Conservation (phyloP, 1,140 invertebrate genomes). For the Plectrocnemia conspersa region DNA sequence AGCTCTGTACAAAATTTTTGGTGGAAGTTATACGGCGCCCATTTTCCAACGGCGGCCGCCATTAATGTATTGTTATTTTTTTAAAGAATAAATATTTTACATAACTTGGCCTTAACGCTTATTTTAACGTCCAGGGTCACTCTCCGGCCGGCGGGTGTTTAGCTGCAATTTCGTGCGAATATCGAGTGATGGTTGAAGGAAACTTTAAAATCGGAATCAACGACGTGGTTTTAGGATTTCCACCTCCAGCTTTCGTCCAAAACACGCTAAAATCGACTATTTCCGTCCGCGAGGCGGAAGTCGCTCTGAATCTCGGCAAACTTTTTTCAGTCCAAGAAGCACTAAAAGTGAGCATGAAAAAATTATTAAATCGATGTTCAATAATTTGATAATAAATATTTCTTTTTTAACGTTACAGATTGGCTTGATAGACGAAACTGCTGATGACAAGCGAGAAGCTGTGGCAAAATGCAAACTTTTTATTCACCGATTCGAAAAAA, state of each 20-base stretch:
- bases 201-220: constrained; percentile 53
- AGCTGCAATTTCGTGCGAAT: constrained; percentile 62
- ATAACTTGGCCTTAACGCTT: too few relatives aligned
- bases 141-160: constrained; percentile 67
- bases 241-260: background rate
- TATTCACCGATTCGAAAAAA: constrained; percentile 58
- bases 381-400: background rate
- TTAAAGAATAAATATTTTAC: too few relatives aligned
- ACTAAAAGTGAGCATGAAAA: too few relatives aligned
- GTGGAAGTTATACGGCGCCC: constrained; percentile 57
- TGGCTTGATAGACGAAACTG: constrained; percentile 75
- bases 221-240: constrained; percentile 59
- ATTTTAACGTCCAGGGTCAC: constrained; percentile 54
- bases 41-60: constrained; percentile 57
- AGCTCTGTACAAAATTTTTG: constrained; percentile 61
- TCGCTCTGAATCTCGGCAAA: too few relatives aligned
- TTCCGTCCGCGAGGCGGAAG: too few relatives aligned
- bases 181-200: constrained; percentile 60
- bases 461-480: constrained; percentile 63
- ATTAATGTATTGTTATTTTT: constrained; percentile 53
- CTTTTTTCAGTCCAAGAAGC: too few relatives aligned
- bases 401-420: too few relatives aligned
- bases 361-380: too few relatives aligned
- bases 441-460: constrained; percentile 61
- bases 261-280: too few relatives aligned